Percentiles rank a stretch among this genome's conserved stretches.
phyloP scores from a whole-genome alignment of 2,113 vertebrate genomes.

The Zeus faber region DNA sequence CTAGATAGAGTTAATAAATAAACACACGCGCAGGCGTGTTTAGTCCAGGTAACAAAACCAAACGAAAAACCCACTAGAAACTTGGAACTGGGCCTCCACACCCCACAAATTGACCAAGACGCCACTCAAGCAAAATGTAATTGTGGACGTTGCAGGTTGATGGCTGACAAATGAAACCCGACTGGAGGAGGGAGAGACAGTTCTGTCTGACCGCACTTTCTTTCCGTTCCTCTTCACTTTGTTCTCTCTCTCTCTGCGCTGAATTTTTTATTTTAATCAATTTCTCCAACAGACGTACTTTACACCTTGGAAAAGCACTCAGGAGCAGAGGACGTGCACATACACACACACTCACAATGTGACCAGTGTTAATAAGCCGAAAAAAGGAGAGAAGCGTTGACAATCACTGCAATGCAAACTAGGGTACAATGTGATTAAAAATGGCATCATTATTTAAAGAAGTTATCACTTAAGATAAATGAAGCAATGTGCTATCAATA shows the following conservation, averaged over 20 bases:
- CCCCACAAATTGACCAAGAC: conserved; percentile 47
- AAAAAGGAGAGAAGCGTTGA: conserved; percentile 21
- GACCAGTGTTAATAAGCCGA: conserved; percentile 46
- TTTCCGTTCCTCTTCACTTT: not conserved
- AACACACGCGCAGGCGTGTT: too few relatives aligned
- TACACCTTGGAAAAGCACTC: conserved; percentile 22
- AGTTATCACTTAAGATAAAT: too few relatives aligned
- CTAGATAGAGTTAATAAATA: too few relatives aligned
- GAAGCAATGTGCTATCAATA: too few relatives aligned
- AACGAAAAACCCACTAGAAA: too few relatives aligned
- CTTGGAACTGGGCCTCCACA: too few relatives aligned
- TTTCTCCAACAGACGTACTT: conserved; percentile 3
- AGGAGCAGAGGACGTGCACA: not conserved
- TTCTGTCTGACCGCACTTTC: too few relatives aligned
- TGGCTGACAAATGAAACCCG: conserved; percentile 32
- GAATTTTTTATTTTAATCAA: conserved; percentile 26
- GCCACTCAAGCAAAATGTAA: conserved; percentile 29
- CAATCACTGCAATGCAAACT: conserved; percentile 27
- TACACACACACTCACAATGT: conserved; percentile 12
- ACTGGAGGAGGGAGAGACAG: not conserved
- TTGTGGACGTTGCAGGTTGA: conserved; percentile 17
- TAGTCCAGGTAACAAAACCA: too few relatives aligned
- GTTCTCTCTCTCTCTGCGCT: conserved; percentile 2
- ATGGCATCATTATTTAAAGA: too few relatives aligned
- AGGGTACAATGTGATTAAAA: not conserved